Conservation (phyloP, 2,113 vertebrate species). For the Percopsis transmontana region DNA sequence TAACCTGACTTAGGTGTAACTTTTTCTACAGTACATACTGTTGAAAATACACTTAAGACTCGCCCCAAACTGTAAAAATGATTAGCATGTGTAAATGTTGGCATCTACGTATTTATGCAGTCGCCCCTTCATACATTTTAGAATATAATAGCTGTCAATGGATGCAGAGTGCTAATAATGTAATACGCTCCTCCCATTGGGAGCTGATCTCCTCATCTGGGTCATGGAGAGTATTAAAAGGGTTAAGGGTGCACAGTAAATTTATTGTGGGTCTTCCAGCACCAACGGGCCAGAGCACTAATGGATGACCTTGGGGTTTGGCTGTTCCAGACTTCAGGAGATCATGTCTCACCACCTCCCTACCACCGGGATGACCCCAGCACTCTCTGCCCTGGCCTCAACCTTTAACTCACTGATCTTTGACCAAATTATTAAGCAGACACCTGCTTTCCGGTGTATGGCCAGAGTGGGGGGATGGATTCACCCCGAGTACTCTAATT, state of each 20-base stretch:
- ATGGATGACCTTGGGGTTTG: slow-evolving; percentile 99
- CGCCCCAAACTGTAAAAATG: slow-evolving; percentile 39
- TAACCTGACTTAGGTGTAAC: slow-evolving; percentile 41
- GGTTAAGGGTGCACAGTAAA: slow-evolving; percentile 96
- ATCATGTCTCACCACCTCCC: slow-evolving; percentile 95
- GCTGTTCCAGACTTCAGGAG: slow-evolving; percentile 90
- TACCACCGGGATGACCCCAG: slow-evolving; percentile 87
- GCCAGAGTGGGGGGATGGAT: slow-evolving; percentile 75
- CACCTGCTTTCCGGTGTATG: slow-evolving; percentile 93
- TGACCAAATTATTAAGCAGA: slow-evolving; percentile 99
- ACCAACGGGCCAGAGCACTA: slow-evolving; percentile 91
- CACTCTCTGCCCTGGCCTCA: slow-evolving; percentile 86
- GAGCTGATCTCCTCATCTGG: slow-evolving; percentile 83
- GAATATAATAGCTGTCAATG: slow-evolving; percentile 77
- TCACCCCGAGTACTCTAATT: slow-evolving; percentile 83
- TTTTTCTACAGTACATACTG: slow-evolving; percentile 33
- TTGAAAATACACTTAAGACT: slow-evolving; percentile 37
- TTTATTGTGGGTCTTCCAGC: slow-evolving; percentile 88
- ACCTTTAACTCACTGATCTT: slow-evolving; percentile 98
- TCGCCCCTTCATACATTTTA: slow-evolving; percentile 58
- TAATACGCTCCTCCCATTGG: slow-evolving; percentile 80
- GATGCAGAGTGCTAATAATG: slow-evolving; percentile 80
- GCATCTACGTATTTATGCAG: slow-evolving; percentile 71
- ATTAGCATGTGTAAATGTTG: slow-evolving; percentile 26
- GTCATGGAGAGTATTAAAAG: slow-evolving; percentile 87